Base-by-base conservation (phyloP, 2,888 invertebrate species). In the Schizaphis graminum region DNA sequence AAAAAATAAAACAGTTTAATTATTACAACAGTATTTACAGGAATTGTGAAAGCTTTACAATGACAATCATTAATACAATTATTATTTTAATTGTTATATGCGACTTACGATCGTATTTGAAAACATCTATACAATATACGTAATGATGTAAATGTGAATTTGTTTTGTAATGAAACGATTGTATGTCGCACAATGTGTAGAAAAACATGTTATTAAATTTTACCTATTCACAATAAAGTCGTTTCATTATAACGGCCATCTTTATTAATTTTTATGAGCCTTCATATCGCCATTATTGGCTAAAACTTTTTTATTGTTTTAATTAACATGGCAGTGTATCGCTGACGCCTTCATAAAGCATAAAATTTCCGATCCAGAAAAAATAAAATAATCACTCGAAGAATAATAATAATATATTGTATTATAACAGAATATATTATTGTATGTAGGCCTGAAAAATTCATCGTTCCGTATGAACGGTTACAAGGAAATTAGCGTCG, bases 351-450 rank as follows among this genome's bases (percentile, higher is more conserved):
- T 44, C 44, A 16, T 44, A 47, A 86, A 77, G 8, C 21, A 35
- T 77, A 77, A 35, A 21, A 77, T 35, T 77, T 77, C 77, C 77
- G 0, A 77, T 77, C 21, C 35, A 28, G 21, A 35, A 77, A 77
- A 77, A 47, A 86, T 28, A 86, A 85, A 85, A 86, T 35, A 90
- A 91, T 56, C 85, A 44, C 91, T 86, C 44, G 44, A 85, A 57
- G 47, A 61, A 86, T n/a, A 85, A 44, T n/a, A 85, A 44, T 44
- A 44, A 85, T 77, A 53, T 84, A 91, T 28, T 24, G n/a, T 16
- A 53, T 67, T 67, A 28, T 67, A 67, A 24, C 44, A n/a, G 3
- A 28, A 57, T 61, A 44, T 47, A n/a, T n/a, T 67, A 47, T 86
- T 13, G 16, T 28, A 86, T 49, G 44, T 67, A 61, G 67, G 67